These are phyloP conservation scores for Cyanistes caeruleus DNA, from an alignment of 2,113 vertebrate species.

Conservation along the genomic window DNA sequence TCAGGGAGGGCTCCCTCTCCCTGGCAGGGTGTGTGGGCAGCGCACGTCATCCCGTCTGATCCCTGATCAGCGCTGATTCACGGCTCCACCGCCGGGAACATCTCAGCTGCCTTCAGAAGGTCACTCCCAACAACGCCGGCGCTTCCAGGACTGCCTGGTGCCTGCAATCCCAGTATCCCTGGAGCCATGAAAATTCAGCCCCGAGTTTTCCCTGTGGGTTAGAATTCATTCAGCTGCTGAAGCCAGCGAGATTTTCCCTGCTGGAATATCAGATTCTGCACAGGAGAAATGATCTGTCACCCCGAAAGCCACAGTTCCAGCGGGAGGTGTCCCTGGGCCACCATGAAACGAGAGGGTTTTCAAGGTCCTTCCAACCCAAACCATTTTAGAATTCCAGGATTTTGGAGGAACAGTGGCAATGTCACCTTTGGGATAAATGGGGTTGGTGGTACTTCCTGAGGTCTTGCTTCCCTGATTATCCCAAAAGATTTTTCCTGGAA, in stretches of 20 bases:
- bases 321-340: neutral
- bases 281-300: neutral
- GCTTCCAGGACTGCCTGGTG: neutral
- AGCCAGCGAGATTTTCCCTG: neutral
- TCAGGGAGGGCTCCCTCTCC: neutral
- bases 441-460: neutral
- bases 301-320: neutral
- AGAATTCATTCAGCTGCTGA: neutral
- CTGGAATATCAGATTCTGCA: neutral
- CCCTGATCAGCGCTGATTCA: constrained; percentile 42
- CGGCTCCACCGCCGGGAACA: neutral
- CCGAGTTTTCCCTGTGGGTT: neutral
- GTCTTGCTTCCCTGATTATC: neutral
- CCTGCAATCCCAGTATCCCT: neutral
- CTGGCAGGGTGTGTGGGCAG: constrained; percentile 18
- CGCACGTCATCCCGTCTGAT: neutral
- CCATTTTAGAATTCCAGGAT: neutral
- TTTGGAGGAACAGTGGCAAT: neutral
- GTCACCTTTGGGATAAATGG: neutral
- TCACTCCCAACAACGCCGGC: neutral
- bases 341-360: neutral
- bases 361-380: neutral
- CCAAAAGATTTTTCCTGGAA: neutral
- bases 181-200: neutral
- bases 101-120: constrained; percentile 30